These are phyloP conservation scores for Pseudorectes ferrugineus DNA, from an alignment of 2,113 vertebrate species.

Conservation along the genomic window DNA sequence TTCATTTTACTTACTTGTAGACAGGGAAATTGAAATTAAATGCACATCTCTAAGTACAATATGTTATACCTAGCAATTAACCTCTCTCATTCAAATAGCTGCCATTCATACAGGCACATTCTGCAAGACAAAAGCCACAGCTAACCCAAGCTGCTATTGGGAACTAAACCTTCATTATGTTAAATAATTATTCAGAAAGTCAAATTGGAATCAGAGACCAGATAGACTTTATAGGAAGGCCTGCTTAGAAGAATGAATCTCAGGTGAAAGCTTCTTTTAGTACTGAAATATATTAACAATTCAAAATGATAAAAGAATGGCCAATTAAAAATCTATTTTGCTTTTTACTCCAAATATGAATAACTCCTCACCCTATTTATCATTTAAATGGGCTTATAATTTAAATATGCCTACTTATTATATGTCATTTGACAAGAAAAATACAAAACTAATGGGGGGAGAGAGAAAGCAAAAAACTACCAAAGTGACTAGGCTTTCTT, in stretches of 20 bases:
- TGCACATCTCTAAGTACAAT: background rate
- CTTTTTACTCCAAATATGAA: background rate
- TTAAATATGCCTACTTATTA: background rate
- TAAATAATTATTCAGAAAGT: constrained; percentile 10
- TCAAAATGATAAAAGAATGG: background rate
- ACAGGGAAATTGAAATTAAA: constrained; percentile 16
- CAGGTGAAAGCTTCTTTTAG: background rate
- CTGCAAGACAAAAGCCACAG: constrained; percentile 3
- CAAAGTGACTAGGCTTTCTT: background rate
- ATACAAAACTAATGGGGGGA: background rate
- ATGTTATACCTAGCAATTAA: constrained; percentile 4
- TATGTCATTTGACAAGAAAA: background rate
- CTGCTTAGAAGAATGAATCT: background rate
- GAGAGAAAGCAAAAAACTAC: background rate
- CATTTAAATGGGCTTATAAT: background rate
- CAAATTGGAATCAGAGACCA: background rate
- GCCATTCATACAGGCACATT: background rate
- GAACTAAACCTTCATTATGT: background rate
- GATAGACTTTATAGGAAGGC: background rate
- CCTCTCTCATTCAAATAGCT: background rate
- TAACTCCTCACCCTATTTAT: background rate
- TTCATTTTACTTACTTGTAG: background rate
- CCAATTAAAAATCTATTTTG: background rate
- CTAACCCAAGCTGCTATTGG: background rate
- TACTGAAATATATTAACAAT: background rate